Base-by-base conservation (phyloP, 2,888 invertebrate genomes). In the Lasioglossum figueresi region DNA sequence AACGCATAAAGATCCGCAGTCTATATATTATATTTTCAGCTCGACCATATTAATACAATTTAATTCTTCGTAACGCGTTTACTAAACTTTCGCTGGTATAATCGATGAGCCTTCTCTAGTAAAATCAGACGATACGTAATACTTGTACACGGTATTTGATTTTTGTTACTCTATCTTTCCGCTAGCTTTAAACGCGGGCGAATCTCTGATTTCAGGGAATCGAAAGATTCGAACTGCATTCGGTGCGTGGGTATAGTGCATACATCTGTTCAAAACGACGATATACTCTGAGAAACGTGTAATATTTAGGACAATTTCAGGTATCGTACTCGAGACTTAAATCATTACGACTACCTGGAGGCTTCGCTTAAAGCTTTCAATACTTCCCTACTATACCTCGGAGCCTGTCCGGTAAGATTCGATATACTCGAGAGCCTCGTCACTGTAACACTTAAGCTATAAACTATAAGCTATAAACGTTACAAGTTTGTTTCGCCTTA, bases 251-350 rank as follows among this genome's bases (percentile, higher is more conserved):
- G 80, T 88, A 83, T 76, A 85, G 81, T 85, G 79, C 59, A 79
- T 80, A 84, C 27, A 88, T 85, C 70, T 87, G 71, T 88, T 85
- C 76, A 76, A 90, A 90, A 88, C 90, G 56, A 86, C 75, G 72
- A 90, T 90, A 89, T 89, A 90, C 88, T 89, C 89, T 90, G 86
- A 73, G 23, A 89, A 90, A 90, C 85, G 82, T 87, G 82, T 84
- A 90, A 88, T 90, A 90, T 82, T 88, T 86, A 72, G 37, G 74
- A 79, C 59, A 82, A 48, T 75, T 31, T 84, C 71, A 76, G 76
- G 43, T 85, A 84, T 84, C 80, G 34, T 71, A 72, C 75, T 76
- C 63, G 82, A 78, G n/a, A 66, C 48, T 72, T 78, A 81, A 81
- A 81, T 77, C 72, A 75, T 68, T 52, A 48, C 75, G 66, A 76